Evolutionary conservation across 2,797 vertebrate genomes (phyloP).

Genomic region (Cichlasoma orientale): DNA sequence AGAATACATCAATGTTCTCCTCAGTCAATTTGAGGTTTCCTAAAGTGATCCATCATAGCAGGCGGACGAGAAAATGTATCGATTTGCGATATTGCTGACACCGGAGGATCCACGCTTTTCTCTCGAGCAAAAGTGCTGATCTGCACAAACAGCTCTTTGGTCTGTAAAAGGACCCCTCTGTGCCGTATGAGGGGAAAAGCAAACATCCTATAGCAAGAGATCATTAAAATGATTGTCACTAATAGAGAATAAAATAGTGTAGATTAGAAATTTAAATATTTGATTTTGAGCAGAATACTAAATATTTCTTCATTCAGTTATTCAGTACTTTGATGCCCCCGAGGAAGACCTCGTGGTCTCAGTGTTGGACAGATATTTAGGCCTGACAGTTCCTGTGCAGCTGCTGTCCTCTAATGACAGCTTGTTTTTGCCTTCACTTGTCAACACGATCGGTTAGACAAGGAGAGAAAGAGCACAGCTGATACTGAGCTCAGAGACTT

Average conservation of each 20-base stretch:
- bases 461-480: not conserved
- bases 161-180: constrained; percentile 39
- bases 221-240: not conserved
- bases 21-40: constrained; percentile 29
- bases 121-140: constrained; percentile 39
- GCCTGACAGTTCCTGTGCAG: constrained; percentile 5
- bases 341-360: not conserved
- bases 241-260: not conserved
- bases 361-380: constrained; percentile 25
- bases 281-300: not conserved
- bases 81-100: constrained; percentile 60
- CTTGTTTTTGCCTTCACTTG: constrained; percentile 21
- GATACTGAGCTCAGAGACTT: not conserved
- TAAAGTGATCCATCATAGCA: constrained; percentile 38
- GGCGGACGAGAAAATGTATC: not conserved
- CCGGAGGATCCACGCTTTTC: not conserved
- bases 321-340: constrained; percentile 3
- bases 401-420: constrained; percentile 22
- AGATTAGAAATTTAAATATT: constrained; percentile 7
- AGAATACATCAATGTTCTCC: constrained; percentile 2
- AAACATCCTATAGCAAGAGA: not conserved
- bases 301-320: constrained; percentile 11
- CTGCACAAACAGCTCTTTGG: constrained; percentile 18
- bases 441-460: constrained; percentile 16
- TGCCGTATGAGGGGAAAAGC: not conserved